A percentile compares a stretch with the other conserved stretches of the same genome.
These are phyloP conservation scores for Itoplectis maculator DNA, from an alignment of 2,888 invertebrate genomes.

Conservation along the genomic window DNA sequence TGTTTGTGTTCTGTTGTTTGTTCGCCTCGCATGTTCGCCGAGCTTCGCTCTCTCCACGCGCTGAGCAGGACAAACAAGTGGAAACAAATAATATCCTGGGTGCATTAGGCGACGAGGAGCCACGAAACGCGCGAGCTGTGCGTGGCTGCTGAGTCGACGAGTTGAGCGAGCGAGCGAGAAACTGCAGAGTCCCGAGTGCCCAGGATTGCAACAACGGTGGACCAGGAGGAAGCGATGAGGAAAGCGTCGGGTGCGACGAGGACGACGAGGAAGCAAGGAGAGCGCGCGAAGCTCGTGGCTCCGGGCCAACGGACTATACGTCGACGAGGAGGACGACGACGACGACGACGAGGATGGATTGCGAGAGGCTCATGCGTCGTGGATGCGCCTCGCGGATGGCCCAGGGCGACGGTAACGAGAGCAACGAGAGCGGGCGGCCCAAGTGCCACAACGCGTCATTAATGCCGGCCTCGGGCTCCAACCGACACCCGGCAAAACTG, in stretches of 20 bases:
- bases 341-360: conserved; percentile 41
- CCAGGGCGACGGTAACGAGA: conserved; percentile 79
- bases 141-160: conserved; percentile 59
- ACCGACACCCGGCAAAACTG: conserved; percentile 45
- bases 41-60: conserved; percentile 74
- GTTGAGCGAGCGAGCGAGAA: conserved; percentile 17
- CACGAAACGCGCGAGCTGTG: too few species aligned
- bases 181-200: too few species aligned
- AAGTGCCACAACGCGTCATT: conserved; percentile 75
- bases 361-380: conserved; percentile 34
- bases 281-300: conserved; percentile 44
- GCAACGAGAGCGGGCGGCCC: conserved; percentile 74
- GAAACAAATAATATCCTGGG: conserved; percentile 83
- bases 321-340: conserved; percentile 5
- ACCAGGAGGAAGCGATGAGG: conserved; percentile 38
- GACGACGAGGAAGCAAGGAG: conserved; percentile 56
- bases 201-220: conserved; percentile 47
- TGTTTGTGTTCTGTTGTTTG: conserved; percentile 75
- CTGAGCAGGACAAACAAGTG: conserved; percentile 79
- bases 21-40: conserved; percentile 73
- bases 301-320: conserved; percentile 48
- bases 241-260: conserved; percentile 18
- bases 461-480: conserved; percentile 77
- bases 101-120: conserved; percentile 77
- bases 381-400: conserved; percentile 65